Conservation (phyloP, 2,888 invertebrate species). For the Drosophila phalerata region DNA sequence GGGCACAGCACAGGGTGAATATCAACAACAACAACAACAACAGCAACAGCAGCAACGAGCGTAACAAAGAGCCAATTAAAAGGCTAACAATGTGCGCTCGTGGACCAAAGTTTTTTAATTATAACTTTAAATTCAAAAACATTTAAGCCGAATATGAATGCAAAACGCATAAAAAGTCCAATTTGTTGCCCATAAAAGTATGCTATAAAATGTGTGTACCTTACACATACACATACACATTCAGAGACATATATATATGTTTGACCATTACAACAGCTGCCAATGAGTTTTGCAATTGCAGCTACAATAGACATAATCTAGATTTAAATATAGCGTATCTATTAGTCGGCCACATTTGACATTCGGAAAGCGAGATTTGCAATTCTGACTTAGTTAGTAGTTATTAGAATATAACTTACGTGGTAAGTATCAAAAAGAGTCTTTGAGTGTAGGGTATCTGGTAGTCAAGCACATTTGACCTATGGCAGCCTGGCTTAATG, state of each 20-base stretch:
- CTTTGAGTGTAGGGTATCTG: slow-evolving; percentile 12
- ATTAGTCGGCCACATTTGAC: not conserved
- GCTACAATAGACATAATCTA: slow-evolving; percentile 21
- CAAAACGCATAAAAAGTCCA: slow-evolving; percentile 71
- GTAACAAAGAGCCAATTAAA: slow-evolving; percentile 76
- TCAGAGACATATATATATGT: not conserved
- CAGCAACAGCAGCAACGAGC: slow-evolving; percentile 35
- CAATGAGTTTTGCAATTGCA: slow-evolving; percentile 37
- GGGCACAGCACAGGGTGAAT: not conserved
- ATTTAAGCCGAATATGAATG: slow-evolving; percentile 59
- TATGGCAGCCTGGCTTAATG: slow-evolving; percentile 57
- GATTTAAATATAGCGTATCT: slow-evolving; percentile 5
- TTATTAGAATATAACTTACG: not conserved
- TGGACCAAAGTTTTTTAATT: slow-evolving; percentile 71
- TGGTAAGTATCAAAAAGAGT: not conserved
- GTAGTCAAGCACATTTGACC: not conserved
- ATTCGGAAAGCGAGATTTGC: not conserved
- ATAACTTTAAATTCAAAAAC: slow-evolving; percentile 79
- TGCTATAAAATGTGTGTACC: slow-evolving; percentile 56
- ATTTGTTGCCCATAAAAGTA: slow-evolving; percentile 73
- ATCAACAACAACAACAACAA: not conserved
- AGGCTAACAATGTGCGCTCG: slow-evolving; percentile 70
- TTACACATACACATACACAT: slow-evolving; percentile 16
- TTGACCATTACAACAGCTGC: slow-evolving; percentile 38
- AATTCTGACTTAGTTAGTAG: not conserved